Conservation (phyloP, 2,888 invertebrate species). For the Cepaea hortensis region DNA sequence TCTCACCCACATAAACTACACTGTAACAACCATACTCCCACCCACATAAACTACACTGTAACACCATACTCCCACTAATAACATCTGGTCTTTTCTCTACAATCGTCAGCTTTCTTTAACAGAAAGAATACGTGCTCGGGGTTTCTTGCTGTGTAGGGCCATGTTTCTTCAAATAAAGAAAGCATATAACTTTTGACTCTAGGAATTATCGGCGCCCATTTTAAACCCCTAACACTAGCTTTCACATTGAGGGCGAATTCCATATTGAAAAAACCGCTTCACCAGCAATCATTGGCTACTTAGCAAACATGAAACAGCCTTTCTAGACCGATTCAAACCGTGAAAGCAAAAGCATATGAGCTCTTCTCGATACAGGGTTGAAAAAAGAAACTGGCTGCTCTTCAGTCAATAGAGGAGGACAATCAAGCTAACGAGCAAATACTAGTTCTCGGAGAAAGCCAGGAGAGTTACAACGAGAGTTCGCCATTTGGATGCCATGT, state of each 20-base stretch:
- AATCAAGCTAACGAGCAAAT: constrained; percentile 43
- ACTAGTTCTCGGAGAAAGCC: constrained; percentile 22
- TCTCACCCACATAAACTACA: no score
- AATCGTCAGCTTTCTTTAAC: no score
- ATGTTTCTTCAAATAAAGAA: neutral
- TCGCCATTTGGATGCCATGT: constrained; percentile 37
- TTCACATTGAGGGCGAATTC: neutral
- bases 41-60: no score
- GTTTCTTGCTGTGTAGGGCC: neutral
- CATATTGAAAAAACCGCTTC: neutral
- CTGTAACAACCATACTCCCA: no score
- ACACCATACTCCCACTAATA: no score
- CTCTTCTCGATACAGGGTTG: neutral
- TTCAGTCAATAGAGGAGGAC: constrained; percentile 24
- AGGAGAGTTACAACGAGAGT: neutral
- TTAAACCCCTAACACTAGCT: neutral
- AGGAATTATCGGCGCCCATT: constrained; percentile 4
- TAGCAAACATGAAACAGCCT: constrained; percentile 12
- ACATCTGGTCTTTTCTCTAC: no score
- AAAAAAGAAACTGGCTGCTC: constrained; percentile 27
- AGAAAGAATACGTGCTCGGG: no score
- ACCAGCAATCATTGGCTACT: constrained; percentile 24
- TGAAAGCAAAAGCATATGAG: constrained; percentile 23
- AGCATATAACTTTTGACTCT: neutral
- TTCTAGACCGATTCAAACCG: neutral